A percentile compares a stretch with the other conserved stretches of the same genome.
phyloP scores from a whole-genome alignment of 2,797 vertebrate genomes.

The Coregonus sp. region DNA sequence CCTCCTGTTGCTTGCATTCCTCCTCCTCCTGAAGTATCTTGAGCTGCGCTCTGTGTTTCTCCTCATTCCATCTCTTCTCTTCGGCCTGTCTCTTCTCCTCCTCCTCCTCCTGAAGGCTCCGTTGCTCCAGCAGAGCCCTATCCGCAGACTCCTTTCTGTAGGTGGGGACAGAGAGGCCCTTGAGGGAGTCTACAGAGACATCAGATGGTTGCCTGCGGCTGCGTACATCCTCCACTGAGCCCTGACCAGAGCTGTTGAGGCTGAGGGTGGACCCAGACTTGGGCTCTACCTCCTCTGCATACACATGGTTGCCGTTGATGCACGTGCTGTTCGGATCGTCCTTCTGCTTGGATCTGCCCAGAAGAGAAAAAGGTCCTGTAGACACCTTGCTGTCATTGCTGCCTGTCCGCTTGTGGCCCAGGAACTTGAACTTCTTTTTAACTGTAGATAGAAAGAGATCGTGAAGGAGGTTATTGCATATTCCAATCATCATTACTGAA shows the following conservation, averaged over 20 bases:
- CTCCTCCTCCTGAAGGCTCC: constrained; percentile 63
- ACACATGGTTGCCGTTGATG: constrained; percentile 92
- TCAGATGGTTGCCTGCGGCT: constrained; percentile 66
- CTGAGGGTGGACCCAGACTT: constrained; percentile 84
- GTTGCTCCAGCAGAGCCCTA: constrained; percentile 60
- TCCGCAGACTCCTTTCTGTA: constrained; percentile 64
- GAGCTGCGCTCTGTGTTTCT: constrained; percentile 25
- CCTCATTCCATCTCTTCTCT: constrained; percentile 59
- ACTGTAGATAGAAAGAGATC: constrained; percentile 49
- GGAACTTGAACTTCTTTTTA: constrained; percentile 80
- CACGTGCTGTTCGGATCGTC: constrained; percentile 86
- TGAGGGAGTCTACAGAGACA: constrained; percentile 73
- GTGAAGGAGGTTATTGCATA: constrained; percentile 38
- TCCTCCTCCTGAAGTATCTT: constrained; percentile 39
- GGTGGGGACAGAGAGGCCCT: constrained; percentile 71
- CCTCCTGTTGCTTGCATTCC: constrained; percentile 40
- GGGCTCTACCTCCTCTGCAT: constrained; percentile 81
- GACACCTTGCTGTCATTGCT: constrained; percentile 85
- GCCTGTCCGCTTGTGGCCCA: constrained; percentile 82
- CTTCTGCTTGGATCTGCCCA: constrained; percentile 86
- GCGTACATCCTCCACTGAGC: constrained; percentile 73
- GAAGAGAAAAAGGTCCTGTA: constrained; percentile 84
- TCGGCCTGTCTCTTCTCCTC: neutral
- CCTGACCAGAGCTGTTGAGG: constrained; percentile 76
- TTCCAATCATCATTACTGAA: neutral